Evolutionary conservation across 37 sponge, comb jelly and placozoan species (phyloP).

Genomic region (Theonella swinhoei): DNA sequence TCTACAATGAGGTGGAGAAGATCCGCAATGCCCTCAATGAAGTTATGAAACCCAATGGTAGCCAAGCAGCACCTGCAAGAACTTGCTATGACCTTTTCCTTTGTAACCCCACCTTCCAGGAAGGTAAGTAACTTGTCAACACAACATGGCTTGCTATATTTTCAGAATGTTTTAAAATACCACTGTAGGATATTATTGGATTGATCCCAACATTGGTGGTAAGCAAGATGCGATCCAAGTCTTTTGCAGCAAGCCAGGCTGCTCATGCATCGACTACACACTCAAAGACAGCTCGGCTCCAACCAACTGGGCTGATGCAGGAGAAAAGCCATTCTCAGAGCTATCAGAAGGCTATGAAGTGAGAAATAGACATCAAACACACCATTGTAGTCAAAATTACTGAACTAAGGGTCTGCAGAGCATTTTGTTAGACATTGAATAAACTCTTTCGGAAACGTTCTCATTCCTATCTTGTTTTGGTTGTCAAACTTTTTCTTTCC

Average conservation of each 20-base stretch:
- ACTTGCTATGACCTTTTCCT: slow-evolving; percentile 78
- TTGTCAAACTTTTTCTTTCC: background rate
- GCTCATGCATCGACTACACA: slow-evolving; percentile 67
- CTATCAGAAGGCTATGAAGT: slow-evolving; percentile 18
- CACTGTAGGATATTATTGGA: slow-evolving; percentile 68
- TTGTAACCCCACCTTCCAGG: slow-evolving; percentile 55
- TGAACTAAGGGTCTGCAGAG: no score
- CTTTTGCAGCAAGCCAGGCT: slow-evolving; percentile 62
- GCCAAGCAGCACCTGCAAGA: slow-evolving; percentile 53
- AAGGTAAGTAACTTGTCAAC: slow-evolving; percentile 32
- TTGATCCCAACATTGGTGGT: slow-evolving; percentile 86
- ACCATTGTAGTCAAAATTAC: background rate
- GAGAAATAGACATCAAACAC: background rate
- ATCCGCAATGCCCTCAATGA: slow-evolving; percentile 28
- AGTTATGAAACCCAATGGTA: slow-evolving; percentile 68
- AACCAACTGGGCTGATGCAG: background rate
- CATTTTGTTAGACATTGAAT: no score
- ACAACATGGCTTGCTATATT: no score
- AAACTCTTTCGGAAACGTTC: no score
- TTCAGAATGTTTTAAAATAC: no score
- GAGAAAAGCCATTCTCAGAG: background rate
- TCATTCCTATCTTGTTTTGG: no score
- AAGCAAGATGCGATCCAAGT: slow-evolving; percentile 61
- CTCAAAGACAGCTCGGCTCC: slow-evolving; percentile 5
- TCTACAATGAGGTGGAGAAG: slow-evolving; percentile 53